Conservation (phyloP, 2,113 vertebrate genomes). For the Channa argus region DNA sequence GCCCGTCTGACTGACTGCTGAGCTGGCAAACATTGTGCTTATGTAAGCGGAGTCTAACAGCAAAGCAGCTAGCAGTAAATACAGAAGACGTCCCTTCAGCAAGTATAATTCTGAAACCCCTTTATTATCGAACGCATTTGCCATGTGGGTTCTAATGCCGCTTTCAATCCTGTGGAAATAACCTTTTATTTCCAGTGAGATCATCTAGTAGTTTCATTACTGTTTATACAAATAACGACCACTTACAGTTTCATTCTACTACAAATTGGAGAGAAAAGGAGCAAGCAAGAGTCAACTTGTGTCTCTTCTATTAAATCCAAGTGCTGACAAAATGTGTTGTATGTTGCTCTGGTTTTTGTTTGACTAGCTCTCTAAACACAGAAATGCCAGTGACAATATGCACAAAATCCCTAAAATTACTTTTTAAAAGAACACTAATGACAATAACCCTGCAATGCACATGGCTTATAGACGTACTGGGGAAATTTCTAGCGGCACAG, state of each 20-base stretch:
- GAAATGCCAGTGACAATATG: slow-evolving; percentile 22
- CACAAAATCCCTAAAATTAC: background rate
- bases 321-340: slow-evolving; percentile 13
- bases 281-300: slow-evolving; percentile 48
- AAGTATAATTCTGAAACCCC: slow-evolving; percentile 64
- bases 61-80: slow-evolving; percentile 58
- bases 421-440: background rate
- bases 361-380: slow-evolving; percentile 33
- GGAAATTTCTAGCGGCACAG: background rate
- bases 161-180: slow-evolving; percentile 47
- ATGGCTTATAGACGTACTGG: background rate
- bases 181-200: slow-evolving; percentile 66
- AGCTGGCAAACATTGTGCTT: slow-evolving; percentile 74
- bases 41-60: slow-evolving; percentile 72
- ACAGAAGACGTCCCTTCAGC: slow-evolving; percentile 60
- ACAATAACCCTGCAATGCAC: background rate
- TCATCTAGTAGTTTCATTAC: slow-evolving; percentile 49
- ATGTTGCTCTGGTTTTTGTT: background rate
- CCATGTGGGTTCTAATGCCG: slow-evolving; percentile 46
- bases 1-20: slow-evolving; percentile 71
- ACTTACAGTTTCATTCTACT: slow-evolving; percentile 35
- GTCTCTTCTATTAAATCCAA: slow-evolving; percentile 12
- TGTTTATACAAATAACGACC: slow-evolving; percentile 42
- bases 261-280: slow-evolving; percentile 6
- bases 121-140: slow-evolving; percentile 61